Percentiles rank a stretch among this genome's conserved stretches.
Evolutionary conservation across 2,797 vertebrate genomes (phyloP).

Genomic region (Poeciliopsis paucimaculata): DNA sequence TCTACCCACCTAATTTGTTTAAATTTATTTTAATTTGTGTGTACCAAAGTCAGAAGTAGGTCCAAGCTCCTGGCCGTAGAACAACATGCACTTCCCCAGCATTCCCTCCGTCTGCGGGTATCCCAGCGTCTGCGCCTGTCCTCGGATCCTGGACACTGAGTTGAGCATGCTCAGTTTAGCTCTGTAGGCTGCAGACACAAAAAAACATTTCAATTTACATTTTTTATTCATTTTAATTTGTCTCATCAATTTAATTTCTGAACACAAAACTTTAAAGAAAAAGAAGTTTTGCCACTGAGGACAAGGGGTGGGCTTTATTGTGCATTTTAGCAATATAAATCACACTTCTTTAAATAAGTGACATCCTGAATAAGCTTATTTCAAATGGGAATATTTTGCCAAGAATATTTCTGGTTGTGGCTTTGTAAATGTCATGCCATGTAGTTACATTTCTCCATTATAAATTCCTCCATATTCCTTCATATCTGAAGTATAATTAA

Average conservation of each 20-base stretch:
- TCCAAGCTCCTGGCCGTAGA: conserved; percentile 88
- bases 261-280: neutral
- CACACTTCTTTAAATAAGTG: no score
- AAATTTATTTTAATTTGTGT: no score
- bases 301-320: neutral
- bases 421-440: no score
- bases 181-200: conserved; percentile 82
- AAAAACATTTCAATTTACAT: neutral
- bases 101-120: conserved; percentile 92
- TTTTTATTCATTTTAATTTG: neutral
- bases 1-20: no score
- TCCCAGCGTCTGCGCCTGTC: conserved; percentile 85
- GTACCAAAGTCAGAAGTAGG: conserved; percentile 87
- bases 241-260: neutral
- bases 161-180: conserved; percentile 91
- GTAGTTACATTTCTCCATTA: no score
- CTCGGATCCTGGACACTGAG: conserved; percentile 90
- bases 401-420: no score
- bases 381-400: no score
- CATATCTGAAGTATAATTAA: no score
- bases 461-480: no score
- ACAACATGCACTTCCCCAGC: conserved; percentile 91
- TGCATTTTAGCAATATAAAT: no score
- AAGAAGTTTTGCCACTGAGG: neutral
- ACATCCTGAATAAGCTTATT: no score